Conservation (phyloP, 1,140 invertebrate species). For the Hycleus cichorii region DNA sequence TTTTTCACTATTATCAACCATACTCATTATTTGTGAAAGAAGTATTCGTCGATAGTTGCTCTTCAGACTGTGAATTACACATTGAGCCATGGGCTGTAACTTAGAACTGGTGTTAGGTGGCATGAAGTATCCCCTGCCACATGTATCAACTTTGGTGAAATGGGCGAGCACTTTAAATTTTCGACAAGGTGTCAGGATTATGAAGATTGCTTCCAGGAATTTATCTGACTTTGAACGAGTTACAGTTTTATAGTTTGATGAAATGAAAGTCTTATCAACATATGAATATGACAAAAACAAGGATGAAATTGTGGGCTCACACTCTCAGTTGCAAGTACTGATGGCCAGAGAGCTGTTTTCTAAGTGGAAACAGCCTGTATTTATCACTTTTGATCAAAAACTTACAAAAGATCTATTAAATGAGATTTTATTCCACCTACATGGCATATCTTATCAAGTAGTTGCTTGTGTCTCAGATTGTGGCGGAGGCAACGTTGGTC, state of each 20-base stretch:
- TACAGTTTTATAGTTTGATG: constrained; percentile 28
- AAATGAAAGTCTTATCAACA: constrained; percentile 22
- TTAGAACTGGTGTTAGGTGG: too few species aligned
- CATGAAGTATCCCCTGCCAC: neutral
- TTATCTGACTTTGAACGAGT: constrained; percentile 11
- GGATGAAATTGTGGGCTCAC: neutral
- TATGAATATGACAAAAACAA: neutral
- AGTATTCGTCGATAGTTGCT: too few species aligned
- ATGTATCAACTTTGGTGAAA: constrained; percentile 3
- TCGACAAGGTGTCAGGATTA: neutral
- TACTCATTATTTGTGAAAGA: too few species aligned
- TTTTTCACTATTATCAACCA: too few species aligned
- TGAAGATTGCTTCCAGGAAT: neutral
- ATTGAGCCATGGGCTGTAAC: too few species aligned
- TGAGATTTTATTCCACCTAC: constrained; percentile 23
- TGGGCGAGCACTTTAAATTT: neutral
- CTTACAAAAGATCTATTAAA: constrained; percentile 29
- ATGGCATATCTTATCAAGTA: constrained; percentile 27
- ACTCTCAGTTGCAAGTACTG: constrained; percentile 29
- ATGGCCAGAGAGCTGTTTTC: constrained; percentile 32
- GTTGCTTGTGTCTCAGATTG: constrained; percentile 34
- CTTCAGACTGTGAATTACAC: too few species aligned
- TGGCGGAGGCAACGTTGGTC: constrained; percentile 27
- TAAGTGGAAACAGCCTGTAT: constrained; percentile 38
- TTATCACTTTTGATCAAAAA: constrained; percentile 33